These are phyloP conservation scores for Pygoscelis adeliae DNA, from an alignment of 2,113 vertebrate species.

Conservation along the genomic window DNA sequence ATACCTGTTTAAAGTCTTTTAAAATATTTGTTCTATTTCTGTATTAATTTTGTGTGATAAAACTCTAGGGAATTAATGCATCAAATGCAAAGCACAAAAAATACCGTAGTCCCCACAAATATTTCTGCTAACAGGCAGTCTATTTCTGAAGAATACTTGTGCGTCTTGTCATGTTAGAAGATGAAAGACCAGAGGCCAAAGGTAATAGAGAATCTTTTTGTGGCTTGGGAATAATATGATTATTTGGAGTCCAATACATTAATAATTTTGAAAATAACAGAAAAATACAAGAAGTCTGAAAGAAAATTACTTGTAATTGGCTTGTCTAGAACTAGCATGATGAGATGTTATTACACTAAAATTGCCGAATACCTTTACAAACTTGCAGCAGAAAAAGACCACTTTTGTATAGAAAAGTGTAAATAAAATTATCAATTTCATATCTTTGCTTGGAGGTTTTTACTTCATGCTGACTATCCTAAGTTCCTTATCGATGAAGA, in stretches of 20 bases:
- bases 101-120: not conserved
- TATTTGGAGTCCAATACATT: not conserved
- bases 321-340: not conserved
- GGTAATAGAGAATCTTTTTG: not conserved
- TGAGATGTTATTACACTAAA: not conserved
- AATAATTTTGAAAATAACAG: not conserved
- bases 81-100: not conserved
- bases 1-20: not conserved
- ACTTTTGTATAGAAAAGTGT: not conserved
- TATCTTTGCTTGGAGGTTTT: not conserved
- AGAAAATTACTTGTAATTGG: not conserved
- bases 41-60: not conserved
- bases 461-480: not conserved
- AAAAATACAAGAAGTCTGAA: not conserved
- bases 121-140: not conserved
- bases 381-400: not conserved
- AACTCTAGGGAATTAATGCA: not conserved
- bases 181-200: not conserved
- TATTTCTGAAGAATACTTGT: not conserved
- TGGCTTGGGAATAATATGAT: not conserved
- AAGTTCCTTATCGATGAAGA: not conserved
- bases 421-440: not conserved
- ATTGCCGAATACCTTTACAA: not conserved
- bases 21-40: not conserved
- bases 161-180: not conserved